phyloP scores from a whole-genome alignment of 1,140 invertebrate genomes.

The Drosophila aff. region DNA sequence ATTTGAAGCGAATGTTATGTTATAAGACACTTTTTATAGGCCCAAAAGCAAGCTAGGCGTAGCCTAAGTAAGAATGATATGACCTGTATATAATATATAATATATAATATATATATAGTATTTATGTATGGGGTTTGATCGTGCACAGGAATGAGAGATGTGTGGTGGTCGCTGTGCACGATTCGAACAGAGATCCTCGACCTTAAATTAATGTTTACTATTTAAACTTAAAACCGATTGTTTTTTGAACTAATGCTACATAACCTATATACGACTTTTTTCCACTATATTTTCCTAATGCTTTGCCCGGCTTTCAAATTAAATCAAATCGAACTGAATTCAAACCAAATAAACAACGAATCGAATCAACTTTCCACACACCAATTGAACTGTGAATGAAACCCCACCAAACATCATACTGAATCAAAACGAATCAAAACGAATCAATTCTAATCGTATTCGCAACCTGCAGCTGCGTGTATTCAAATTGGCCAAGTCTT shows the following conservation, averaged over 20 bases:
- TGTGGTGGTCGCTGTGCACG: constrained; percentile 40
- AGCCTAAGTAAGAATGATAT: constrained; percentile 30
- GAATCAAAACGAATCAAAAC: constrained; percentile 31
- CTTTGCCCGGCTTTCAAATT: constrained; percentile 83
- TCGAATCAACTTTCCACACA: constrained; percentile 22
- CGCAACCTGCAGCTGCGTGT: constrained; percentile 92
- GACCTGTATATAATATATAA: constrained; percentile 19
- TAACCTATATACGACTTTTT: constrained; percentile 51
- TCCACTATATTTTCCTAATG: constrained; percentile 76
- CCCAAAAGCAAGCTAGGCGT: constrained; percentile 18
- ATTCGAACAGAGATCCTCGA: constrained; percentile 9
- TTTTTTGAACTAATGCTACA: constrained; percentile 53
- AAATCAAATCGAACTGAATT: constrained; percentile 32
- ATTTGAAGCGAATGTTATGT: constrained; percentile 49
- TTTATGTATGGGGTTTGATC: constrained; percentile 31
- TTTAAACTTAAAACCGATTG: constrained; percentile 35
- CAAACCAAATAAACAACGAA: constrained; percentile 29
- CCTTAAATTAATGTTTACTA: constrained; percentile 15
- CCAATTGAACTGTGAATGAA: constrained; percentile 38
- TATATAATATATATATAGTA: constrained; percentile 2
- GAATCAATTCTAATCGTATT: constrained; percentile 38
- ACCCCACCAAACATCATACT: constrained; percentile 16
- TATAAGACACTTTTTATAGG: constrained; percentile 26
- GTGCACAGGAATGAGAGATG: constrained; percentile 47
- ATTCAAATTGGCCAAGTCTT: constrained; percentile 99